These are phyloP conservation scores for Antennarius maculatus DNA, from an alignment of 2,797 vertebrate genomes.

Conservation along the genomic window DNA sequence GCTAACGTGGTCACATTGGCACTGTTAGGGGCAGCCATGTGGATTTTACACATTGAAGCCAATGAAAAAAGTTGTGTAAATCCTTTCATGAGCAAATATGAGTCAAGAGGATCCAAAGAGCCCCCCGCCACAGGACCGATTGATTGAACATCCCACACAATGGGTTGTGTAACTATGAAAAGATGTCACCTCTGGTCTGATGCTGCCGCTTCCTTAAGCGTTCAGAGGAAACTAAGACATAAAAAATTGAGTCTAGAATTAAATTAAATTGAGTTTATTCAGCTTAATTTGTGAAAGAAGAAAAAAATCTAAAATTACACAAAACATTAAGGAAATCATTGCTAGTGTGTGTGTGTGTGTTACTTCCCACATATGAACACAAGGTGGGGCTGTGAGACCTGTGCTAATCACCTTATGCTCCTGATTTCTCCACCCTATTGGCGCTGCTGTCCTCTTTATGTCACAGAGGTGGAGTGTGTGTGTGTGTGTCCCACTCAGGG, in stretches of 20 bases:
- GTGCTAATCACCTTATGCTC: constrained; percentile 15
- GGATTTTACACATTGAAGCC: neutral
- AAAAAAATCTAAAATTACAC: neutral
- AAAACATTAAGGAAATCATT: neutral
- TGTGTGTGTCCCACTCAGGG: constrained; percentile 11
- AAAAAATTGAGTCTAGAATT: neutral
- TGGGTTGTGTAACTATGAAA: neutral
- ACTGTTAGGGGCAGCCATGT: neutral
- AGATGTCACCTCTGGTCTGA: neutral
- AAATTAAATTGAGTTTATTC: neutral
- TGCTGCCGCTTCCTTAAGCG: neutral
- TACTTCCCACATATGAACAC: constrained; percentile 63
- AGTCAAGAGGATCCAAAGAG: too few species aligned
- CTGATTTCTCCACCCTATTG: constrained; percentile 21
- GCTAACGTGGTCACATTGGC: neutral
- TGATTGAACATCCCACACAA: too few species aligned
- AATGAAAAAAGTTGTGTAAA: neutral
- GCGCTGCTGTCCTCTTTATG: constrained; percentile 59
- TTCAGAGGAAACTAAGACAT: neutral
- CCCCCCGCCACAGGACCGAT: too few species aligned
- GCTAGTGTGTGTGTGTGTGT: neutral
- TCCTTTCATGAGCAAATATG: neutral
- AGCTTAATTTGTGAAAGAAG: neutral
- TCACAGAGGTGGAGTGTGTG: constrained; percentile 19
- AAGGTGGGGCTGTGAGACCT: constrained; percentile 76